Evolutionary conservation across 2,797 vertebrate genomes (phyloP), one percentile per base, ranked within the genome.

Genomic region (Melanotaenia parkinsoni): DNA sequence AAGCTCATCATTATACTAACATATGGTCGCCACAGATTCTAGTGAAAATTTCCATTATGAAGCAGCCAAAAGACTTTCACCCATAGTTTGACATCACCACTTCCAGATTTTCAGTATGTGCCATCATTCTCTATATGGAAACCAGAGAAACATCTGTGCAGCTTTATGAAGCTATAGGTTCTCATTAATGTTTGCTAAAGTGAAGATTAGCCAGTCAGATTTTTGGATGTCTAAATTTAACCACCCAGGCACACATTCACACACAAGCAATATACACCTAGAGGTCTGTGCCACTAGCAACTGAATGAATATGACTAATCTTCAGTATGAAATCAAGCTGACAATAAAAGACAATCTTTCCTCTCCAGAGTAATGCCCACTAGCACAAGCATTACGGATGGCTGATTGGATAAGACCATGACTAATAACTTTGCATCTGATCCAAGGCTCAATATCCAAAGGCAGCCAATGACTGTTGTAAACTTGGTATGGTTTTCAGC

Each of bases 321-420:
- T 80, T 54, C 59, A 79, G 71, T 85, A 89, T 76, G 62, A 86
- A 89, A 89, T 89, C 84, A 84, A 86, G 78, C 72, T 86, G 80
- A 89, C 88, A 91, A 85, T 82, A 85, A 84, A 87, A 88, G 78
- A 77, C 86, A 83, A 82, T 85, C 84, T 87, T 79, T 89, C 76
- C 74, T 83, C 82, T 85, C 86, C 75, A 84, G 75, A 89, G 65
- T 70, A 86, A 83, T 83, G 74, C 77, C 89, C 83, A 77, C 59
- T 70, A 70, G 81, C 80, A 72, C 58, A 63, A 83, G 78, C 67
- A 81, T 89, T 85, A 80, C 74, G 67, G 70, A 72, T 77, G 75
- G 82, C 74, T 89, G 84, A 92, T 85, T 88, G 85, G 89, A 89
- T 90, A 85, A 87, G 72, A 89, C 76, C 85, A 79, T 91, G 87